These are phyloP conservation scores for Theonella swinhoei DNA, from an alignment of 37 sponge, comb jelly and placozoan species.

Conservation along the genomic window DNA sequence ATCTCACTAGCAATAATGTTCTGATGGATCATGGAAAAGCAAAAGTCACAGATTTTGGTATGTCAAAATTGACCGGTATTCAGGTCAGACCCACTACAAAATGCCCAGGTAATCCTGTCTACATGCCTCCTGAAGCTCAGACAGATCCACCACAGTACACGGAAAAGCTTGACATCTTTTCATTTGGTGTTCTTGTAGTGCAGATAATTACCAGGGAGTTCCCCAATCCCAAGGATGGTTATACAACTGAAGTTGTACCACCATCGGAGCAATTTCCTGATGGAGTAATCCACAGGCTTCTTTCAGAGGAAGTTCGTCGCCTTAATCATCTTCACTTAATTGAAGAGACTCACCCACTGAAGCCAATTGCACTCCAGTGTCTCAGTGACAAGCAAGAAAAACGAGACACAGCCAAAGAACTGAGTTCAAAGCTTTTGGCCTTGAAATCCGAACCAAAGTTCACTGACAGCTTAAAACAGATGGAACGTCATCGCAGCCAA, in stretches of 20 bases:
- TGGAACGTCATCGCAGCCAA: not conserved
- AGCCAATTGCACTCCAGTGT: not conserved
- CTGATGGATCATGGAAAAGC: slow-evolving; percentile 2
- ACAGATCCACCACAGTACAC: slow-evolving; percentile 14
- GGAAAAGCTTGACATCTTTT: slow-evolving; percentile 31
- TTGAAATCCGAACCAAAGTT: not conserved
- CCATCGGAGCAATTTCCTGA: not conserved
- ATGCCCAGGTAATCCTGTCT: slow-evolving; percentile 27
- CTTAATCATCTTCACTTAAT: slow-evolving; percentile 20
- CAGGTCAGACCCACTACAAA: not conserved
- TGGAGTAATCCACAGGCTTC: slow-evolving; percentile 1
- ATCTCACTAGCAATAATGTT: slow-evolving; percentile 41
- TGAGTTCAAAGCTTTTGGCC: slow-evolving; percentile 12
- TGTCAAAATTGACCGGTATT: slow-evolving; percentile 24
- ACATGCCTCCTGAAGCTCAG: slow-evolving; percentile 43
- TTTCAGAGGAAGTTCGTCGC: slow-evolving; percentile 23
- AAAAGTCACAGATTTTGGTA: slow-evolving; percentile 35
- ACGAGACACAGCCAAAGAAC: not conserved
- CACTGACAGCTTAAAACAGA: not conserved
- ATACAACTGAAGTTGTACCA: too few relatives aligned
- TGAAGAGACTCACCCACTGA: slow-evolving; percentile 13
- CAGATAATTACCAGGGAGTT: slow-evolving; percentile 11
- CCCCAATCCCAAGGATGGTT: not conserved
- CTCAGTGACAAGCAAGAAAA: slow-evolving; percentile 9
- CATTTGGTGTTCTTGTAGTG: slow-evolving; percentile 18